These are phyloP conservation scores for Xestia c-nigrum DNA, from an alignment of 2,888 invertebrate species.

Conservation along the genomic window DNA sequence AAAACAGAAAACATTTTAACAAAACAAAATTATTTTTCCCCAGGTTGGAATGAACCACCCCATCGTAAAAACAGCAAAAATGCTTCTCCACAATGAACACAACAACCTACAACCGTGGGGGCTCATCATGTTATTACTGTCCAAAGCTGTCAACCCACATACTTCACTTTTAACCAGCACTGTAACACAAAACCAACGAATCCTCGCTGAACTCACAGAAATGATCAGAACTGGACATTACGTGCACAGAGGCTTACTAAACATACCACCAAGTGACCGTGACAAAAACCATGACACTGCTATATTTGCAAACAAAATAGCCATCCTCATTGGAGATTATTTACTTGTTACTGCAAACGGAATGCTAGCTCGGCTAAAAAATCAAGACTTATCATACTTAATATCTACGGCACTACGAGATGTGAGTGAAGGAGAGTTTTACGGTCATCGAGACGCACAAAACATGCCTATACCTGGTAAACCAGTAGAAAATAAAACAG, in stretches of 20 bases:
- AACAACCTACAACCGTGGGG: conserved; percentile 97
- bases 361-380: conserved; percentile 93
- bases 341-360: conserved; percentile 95
- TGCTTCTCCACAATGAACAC: conserved; percentile 94
- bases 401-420: conserved; percentile 95
- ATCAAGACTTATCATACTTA: conserved; percentile 94
- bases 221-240: conserved; percentile 97
- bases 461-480: conserved; percentile 93
- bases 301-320: conserved; percentile 97
- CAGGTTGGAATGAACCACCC: conserved; percentile 96
- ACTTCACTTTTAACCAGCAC: conserved; percentile 90
- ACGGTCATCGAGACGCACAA: conserved; percentile 93
- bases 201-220: conserved; percentile 93
- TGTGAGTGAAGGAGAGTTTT: conserved; percentile 95
- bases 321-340: conserved; percentile 96
- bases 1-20: neutral
- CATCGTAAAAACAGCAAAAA: conserved; percentile 95
- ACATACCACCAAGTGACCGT: conserved; percentile 86
- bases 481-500: conserved; percentile 80
- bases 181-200: conserved; percentile 88
- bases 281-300: conserved; percentile 92
- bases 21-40: conserved; percentile 13
- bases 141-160: conserved; percentile 93
- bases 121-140: conserved; percentile 94
- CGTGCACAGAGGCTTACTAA: conserved; percentile 93